phyloP scores from a whole-genome alignment of 2,797 vertebrate species.

The Chiroxiphia lanceolata region DNA sequence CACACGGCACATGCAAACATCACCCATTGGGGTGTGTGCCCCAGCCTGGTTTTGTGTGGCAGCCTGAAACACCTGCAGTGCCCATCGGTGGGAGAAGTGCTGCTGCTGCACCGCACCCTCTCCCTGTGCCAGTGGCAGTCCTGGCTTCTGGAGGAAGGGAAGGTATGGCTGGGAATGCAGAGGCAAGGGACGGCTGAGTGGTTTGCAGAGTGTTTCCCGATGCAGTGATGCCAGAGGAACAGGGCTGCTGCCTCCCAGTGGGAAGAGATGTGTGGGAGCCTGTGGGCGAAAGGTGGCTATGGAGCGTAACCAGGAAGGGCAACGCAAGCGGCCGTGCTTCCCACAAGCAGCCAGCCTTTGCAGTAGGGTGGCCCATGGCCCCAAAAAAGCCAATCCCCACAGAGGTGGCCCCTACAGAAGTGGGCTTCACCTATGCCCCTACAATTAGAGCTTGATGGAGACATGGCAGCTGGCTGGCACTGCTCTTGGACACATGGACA shows the following conservation, averaged over 20 bases:
- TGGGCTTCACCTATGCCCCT: fast-evolving
- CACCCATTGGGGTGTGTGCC: fast-evolving
- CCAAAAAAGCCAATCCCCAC: fast-evolving
- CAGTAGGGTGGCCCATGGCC: neutral
- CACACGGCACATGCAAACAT: fast-evolving
- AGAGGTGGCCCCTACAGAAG: neutral
- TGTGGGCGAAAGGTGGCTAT: fast-evolving
- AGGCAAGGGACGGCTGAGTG: fast-evolving
- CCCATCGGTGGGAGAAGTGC: fast-evolving
- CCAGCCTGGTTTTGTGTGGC: fast-evolving
- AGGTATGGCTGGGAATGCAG: fast-evolving
- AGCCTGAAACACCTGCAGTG: neutral
- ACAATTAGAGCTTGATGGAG: neutral
- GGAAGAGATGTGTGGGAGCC: neutral
- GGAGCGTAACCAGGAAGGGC: neutral
- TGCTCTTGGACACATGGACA: neutral
- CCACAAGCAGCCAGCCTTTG: fast-evolving
- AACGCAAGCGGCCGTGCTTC: fast-evolving
- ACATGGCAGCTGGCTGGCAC: fast-evolving
- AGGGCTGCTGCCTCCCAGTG: neutral
- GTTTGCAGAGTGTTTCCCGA: neutral
- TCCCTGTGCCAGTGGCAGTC: neutral
- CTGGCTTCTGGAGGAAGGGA: neutral
- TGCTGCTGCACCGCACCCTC: fast-evolving
- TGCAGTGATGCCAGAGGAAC: fast-evolving